Conservation (phyloP, 2,113 vertebrate species). For the Pomatostomus ruficeps region DNA sequence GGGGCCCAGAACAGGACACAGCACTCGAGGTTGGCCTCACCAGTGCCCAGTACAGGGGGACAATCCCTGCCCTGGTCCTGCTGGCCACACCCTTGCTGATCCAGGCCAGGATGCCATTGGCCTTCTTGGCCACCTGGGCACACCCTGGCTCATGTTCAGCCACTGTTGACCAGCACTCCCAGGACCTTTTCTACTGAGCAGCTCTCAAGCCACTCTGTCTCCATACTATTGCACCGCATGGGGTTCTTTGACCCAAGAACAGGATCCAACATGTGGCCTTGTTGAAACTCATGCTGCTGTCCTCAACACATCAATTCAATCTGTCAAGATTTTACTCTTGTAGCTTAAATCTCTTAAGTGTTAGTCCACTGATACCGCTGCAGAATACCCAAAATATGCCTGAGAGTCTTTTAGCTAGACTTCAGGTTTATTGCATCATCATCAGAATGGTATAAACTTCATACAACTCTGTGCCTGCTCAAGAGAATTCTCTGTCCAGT, state of each 20-base stretch:
- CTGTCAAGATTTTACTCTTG: background rate
- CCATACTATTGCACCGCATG: no score
- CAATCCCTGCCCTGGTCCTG: background rate
- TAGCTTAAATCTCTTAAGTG: background rate
- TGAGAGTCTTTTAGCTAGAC: background rate
- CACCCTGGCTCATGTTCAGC: background rate
- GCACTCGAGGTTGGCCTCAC: background rate
- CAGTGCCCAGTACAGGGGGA: background rate
- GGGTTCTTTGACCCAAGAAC: background rate
- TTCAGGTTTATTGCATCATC: background rate
- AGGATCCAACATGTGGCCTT: background rate
- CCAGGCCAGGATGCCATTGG: background rate
- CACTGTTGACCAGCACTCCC: accelerated
- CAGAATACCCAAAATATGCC: background rate
- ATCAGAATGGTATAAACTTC: background rate
- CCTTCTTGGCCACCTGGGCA: background rate
- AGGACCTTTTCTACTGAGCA: background rate
- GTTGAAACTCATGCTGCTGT: background rate
- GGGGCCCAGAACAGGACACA: background rate
- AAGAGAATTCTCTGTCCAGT: background rate
- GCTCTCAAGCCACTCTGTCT: no score
- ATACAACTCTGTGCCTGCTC: accelerated
- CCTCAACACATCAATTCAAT: accelerated
- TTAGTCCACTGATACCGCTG: background rate
- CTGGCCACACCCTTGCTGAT: background rate